Evolutionary conservation across 2,797 vertebrate genomes (phyloP), one percentile per base, ranked within the genome.

Genomic region (Orientallactaga sibirica): DNA sequence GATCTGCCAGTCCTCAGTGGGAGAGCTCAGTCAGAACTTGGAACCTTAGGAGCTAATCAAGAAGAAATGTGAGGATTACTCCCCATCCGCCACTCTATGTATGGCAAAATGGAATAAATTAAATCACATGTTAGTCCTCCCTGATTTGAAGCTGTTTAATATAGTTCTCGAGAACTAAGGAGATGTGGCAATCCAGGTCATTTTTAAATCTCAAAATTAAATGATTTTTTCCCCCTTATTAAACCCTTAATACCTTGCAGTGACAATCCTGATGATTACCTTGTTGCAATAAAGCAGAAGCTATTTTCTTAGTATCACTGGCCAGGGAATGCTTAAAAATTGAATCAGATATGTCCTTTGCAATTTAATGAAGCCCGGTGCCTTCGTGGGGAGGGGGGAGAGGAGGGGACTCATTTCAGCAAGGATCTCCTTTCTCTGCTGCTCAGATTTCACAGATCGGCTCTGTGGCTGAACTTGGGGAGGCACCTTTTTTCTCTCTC

Each of bases 201-300:
- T 94, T 94, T 96, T 96, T 86, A 68, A 88, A 90, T 84, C 86
- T 94, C 88, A 64, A 95, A 94, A 94, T 97, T 91, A 93, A 94
- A 84, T 71, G 85, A 73, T 80, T 92, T 96, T 58, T 58, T 37
- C 33, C 2, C 33, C 52, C 77, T 70, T 92, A 90, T 94, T 95
- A 96, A 91, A 89, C 94, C 86, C 86, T 70, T 84, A 93, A 79
- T 92, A 73, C 81, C 87, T 93, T 61, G 43, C 27, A 83, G 70
- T 43, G 62, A 52, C 68, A 68, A 12, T 88, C 71, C 76, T 73
- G 70, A 37, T 62, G 88, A 80, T 89, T 64, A 79, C 84, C 64
- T 52, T 20, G 5, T 27, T 68, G 62, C 71, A 58, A 25, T 48
- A 7, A 91, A 68, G 81, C 29, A 92, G 67, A 74, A 27, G 73